Evolutionary conservation across 2,888 invertebrate species (phyloP), one percentile per base, ranked within the genome.

Genomic region (Ophonus ardosiacus): DNA sequence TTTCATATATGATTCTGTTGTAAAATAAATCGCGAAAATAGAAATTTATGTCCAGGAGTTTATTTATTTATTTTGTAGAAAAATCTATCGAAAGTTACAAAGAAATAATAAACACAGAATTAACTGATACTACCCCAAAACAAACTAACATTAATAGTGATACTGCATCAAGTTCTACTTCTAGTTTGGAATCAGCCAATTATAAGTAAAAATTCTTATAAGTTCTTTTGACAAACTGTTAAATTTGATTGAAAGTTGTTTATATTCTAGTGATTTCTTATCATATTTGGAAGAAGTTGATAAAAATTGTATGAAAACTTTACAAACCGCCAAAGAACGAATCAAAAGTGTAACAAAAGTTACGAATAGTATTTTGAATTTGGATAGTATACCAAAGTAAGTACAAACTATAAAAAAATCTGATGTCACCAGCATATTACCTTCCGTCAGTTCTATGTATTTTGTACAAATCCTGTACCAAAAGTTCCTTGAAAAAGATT

Each of bases 261-360:
- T 38, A 80, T 17, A 85, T 90, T 93, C 90, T 90, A 94, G 94
- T 90, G 94, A 94, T 89, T 93, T 95, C 87, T 92, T 95, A 79
- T 93, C 93, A 81, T 95, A 94, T 89, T 89, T 95, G 86, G 95
- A 95, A 88, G 94, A 94, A 90, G 93, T 95, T 0, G 95, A 95
- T 85, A 88, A 88, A 87, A 90, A 88, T 81, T 90, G 90, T 86
- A 86, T 88, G 1, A 89, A 90, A 86, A 89, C 90, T 0, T 86
- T 91, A 61, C 87, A 87, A 17, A 86, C 87, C 24, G 90, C 90
- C 0, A 90, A 90, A 86, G 88, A 90, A 86, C 88, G 88, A 21
- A 88, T 89, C 10, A 79, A 88, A 21, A 85, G 88, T 7, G 88
- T 90, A 10, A 87, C 88, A 0, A 88, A 89, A 85, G 86, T 89